Evolutionary conservation across 2,888 invertebrate species (phyloP), one percentile per base, ranked within the genome.

Genomic region (Leptodirus hochenwartii): DNA sequence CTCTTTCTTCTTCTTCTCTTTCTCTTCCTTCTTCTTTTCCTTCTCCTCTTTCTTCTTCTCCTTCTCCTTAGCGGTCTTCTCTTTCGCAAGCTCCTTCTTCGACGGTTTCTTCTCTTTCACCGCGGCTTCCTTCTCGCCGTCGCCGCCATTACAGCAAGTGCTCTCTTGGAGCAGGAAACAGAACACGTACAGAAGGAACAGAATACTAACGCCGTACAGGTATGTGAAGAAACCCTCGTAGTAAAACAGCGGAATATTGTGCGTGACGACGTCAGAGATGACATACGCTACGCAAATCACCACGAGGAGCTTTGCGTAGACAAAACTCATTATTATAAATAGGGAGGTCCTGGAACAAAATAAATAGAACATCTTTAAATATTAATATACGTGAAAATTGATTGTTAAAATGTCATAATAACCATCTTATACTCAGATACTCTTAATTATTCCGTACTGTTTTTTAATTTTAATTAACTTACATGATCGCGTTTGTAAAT

Each of bases 151-250:
- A 59, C 84, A 84, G 59, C 84, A 84, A 38, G 79, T 69, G 56
- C 81, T 84, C 53, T 87, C 85, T 68, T 85, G 87, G 43, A 88
- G 70, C 46, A 90, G 67, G 67, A 88, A 88, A 64, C 87, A 85
- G 68, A 88, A 88, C 42, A 88, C 87, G 64, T 88, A 90, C 43
- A 88, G 66, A 51, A 90, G 68, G 64, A 90, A 90, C 46, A 88
- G 64, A 58, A 90, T 85, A 62, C 87, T 87, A 64, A 79, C 75
- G 47, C 87, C 84, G 58, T 88, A 90, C 39, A 90, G 66, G 61
- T 88, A 90, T 39, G 87, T 85, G 66, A 88, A 90, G 67, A 88
- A 87, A 43, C 85, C 87, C 68, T 90, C 88, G 59, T 87, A 90
- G 63, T 87, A 90, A 58, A 81, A 79, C 39, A 84, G 71, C 40